A percentile compares a stretch with the other conserved stretches of the same genome.
Conservation (phyloP, 1,140 invertebrate genomes). For the Papilio helenus region DNA sequence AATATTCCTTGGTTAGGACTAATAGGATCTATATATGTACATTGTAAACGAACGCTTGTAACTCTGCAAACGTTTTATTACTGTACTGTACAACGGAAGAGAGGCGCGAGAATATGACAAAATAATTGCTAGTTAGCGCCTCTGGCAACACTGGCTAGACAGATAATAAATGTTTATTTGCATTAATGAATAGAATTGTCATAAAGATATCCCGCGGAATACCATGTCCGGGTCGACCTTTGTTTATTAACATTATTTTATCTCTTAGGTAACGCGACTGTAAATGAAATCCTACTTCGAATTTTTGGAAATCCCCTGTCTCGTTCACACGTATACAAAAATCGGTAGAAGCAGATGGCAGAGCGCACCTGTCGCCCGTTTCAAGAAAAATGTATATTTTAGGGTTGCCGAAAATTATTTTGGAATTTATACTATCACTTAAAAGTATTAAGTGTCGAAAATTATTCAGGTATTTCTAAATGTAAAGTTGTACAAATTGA, state of each 20-base stretch:
- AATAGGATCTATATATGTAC: neutral
- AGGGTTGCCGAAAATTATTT: slow-evolving; percentile 6
- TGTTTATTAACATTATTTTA: neutral
- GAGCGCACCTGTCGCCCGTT: slow-evolving; percentile 17
- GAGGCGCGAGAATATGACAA: slow-evolving; percentile 14
- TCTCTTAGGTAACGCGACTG: neutral
- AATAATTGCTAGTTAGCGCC: slow-evolving; percentile 35
- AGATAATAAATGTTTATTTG: slow-evolving; percentile 6
- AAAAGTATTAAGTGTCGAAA: neutral
- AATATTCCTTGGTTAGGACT: neutral
- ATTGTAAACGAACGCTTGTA: neutral
- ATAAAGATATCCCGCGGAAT: neutral
- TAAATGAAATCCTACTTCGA: neutral
- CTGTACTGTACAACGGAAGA: slow-evolving; percentile 11
- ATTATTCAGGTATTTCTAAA: too few relatives aligned
- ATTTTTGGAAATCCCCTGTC: neutral
- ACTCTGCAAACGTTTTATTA: neutral
- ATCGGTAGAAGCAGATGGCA: slow-evolving; percentile 19
- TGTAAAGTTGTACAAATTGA: too few relatives aligned
- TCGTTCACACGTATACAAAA: slow-evolving; percentile 1
- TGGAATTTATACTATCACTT: neutral
- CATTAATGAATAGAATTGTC: slow-evolving; percentile 3
- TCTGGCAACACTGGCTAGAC: slow-evolving; percentile 24
- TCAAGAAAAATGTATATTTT: neutral
- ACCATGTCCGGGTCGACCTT: neutral